Percentiles rank a stretch among this genome's conserved stretches.
Evolutionary conservation across 2,797 vertebrate genomes (phyloP).

Genomic region (Pempheris klunzingeri): DNA sequence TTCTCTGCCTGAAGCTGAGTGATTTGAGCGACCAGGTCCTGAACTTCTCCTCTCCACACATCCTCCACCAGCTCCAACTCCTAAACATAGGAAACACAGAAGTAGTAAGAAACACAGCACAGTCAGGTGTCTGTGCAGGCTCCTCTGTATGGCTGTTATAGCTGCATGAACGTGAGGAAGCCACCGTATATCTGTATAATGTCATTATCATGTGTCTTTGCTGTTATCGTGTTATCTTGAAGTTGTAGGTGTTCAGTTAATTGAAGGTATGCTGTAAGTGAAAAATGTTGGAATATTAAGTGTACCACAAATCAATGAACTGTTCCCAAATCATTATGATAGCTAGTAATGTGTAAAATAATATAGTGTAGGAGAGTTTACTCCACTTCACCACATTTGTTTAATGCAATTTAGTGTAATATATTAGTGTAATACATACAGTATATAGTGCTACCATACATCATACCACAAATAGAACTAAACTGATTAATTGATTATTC

Average conservation of each 20-base stretch:
- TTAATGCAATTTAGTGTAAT: background rate
- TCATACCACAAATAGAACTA: background rate
- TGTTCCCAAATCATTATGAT: background rate
- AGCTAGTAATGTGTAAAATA: background rate
- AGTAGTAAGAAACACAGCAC: background rate
- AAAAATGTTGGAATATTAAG: background rate
- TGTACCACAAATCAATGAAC: background rate
- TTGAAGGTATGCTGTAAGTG: background rate
- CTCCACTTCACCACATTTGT: background rate
- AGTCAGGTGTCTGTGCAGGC: background rate
- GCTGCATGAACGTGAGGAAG: background rate
- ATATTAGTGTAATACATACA: background rate
- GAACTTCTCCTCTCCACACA: slow-evolving; percentile 92
- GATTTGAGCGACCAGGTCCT: slow-evolving; percentile 92
- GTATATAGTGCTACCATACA: no score
- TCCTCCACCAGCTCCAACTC: slow-evolving; percentile 95
- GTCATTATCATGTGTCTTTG: background rate
- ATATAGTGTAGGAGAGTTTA: background rate
- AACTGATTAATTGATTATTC: background rate
- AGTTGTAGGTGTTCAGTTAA: background rate
- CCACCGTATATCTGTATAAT: no score
- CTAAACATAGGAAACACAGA: slow-evolving; percentile 70
- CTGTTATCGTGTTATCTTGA: background rate
- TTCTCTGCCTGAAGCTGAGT: slow-evolving; percentile 93
- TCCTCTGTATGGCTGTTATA: background rate